Evolutionary conservation across 1,140 invertebrate species (phyloP).

Genomic region (Rhyacophila brunnea): DNA sequence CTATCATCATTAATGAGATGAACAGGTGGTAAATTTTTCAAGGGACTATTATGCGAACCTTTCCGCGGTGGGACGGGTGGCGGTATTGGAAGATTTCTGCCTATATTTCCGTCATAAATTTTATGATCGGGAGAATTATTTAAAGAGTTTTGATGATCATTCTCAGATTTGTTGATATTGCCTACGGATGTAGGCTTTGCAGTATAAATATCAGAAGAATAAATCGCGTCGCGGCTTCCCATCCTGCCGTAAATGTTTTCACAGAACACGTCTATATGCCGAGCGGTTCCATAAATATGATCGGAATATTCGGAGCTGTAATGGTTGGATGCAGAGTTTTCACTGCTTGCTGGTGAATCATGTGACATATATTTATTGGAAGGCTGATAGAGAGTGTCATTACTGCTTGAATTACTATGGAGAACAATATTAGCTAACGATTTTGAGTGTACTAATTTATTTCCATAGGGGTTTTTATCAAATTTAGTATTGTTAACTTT

Average conservation of each 20-base stretch:
- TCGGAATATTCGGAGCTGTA: conserved; percentile 46
- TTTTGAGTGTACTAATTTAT: conserved; percentile 50
- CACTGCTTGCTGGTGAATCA: conserved; percentile 48
- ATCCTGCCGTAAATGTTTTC: conserved; percentile 43
- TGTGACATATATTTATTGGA: conserved; percentile 42
- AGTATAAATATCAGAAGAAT: conserved; percentile 49
- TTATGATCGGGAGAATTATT: too few relatives aligned
- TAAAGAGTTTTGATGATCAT: not conserved
- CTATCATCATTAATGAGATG: conserved; percentile 51
- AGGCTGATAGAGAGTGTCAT: conserved; percentile 50
- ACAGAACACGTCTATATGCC: conserved; percentile 46
- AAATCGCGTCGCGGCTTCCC: conserved; percentile 36
- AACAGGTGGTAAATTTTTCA: conserved; percentile 53
- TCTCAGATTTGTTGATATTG: conserved; percentile 25
- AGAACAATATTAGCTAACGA: conserved; percentile 51
- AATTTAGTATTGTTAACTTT: conserved; percentile 47
- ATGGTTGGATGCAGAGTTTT: conserved; percentile 46
- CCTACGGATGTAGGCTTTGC: conserved; percentile 51
- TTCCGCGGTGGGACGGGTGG: conserved; percentile 52
- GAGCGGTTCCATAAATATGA: conserved; percentile 45
- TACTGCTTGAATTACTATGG: conserved; percentile 51
- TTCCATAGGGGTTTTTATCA: conserved; percentile 37
- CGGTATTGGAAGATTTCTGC: conserved; percentile 39
- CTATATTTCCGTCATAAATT: not conserved
- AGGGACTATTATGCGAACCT: conserved; percentile 48